These are phyloP conservation scores for Gobio occitaniae DNA, from an alignment of 2,797 vertebrate genomes.

Conservation along the genomic window DNA sequence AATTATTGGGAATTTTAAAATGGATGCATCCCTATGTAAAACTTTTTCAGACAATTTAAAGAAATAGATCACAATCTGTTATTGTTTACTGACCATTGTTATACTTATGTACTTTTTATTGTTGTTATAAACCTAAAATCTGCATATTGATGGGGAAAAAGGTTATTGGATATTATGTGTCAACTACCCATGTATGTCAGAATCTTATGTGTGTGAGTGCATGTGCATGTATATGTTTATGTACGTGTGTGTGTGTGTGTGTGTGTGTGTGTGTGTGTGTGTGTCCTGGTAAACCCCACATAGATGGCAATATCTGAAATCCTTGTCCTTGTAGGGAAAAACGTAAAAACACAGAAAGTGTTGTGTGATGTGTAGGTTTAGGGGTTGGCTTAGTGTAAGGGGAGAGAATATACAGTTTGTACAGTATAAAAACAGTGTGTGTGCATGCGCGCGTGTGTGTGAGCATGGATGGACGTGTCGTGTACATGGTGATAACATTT, in stretches of 20 bases:
- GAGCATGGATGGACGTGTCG: neutral
- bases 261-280: neutral
- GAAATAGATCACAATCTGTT: neutral
- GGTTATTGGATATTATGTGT: neutral
- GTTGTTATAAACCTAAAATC: neutral
- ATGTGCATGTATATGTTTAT: neutral
- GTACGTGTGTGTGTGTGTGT: neutral
- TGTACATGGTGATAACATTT: slow-evolving; percentile 11
- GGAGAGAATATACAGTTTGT: no score
- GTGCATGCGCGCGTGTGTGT: neutral
- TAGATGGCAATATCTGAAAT: no score
- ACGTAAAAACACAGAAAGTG: no score
- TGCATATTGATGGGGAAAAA: neutral
- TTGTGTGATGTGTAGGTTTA: no score
- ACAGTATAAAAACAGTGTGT: neutral
- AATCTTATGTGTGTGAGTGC: slow-evolving; percentile 10
- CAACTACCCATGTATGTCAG: neutral
- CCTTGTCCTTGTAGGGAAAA: no score
- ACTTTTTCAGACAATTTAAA: neutral
- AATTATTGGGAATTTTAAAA: neutral
- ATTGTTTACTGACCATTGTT: neutral
- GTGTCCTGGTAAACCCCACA: neutral
- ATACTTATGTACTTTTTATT: neutral
- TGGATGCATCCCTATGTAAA: neutral
- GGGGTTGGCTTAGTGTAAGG: no score